Evolutionary conservation across 2,797 vertebrate species (phyloP).

Genomic region (Hybognathus amarus): DNA sequence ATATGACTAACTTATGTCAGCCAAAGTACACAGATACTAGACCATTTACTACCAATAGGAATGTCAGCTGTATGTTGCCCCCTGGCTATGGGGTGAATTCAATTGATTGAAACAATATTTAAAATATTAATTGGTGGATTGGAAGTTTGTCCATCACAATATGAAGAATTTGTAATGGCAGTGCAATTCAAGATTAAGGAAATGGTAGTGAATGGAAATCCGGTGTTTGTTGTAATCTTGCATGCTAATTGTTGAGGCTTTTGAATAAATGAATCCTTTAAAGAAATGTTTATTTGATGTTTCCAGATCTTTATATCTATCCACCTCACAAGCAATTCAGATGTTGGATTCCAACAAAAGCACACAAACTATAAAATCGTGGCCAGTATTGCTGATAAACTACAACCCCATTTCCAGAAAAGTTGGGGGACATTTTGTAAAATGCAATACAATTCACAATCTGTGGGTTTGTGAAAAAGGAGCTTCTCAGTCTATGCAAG

Average conservation of each 20-base stretch:
- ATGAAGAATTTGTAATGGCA: background rate
- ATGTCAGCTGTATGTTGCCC: background rate
- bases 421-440: too few relatives aligned
- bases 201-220: background rate
- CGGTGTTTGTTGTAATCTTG: constrained; percentile 13
- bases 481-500: too few relatives aligned
- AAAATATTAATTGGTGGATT: background rate
- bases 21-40: background rate
- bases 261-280: background rate
- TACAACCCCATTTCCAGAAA: too few relatives aligned
- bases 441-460: too few relatives aligned
- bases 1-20: constrained; percentile 12
- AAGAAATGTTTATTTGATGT: background rate
- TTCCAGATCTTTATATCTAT: background rate
- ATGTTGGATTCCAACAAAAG: background rate
- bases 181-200: background rate
- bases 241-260: background rate
- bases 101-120: background rate
- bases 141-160: background rate
- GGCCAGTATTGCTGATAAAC: background rate
- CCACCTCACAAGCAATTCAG: too few relatives aligned
- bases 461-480: too few relatives aligned
- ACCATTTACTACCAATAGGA: background rate
- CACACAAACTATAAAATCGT: background rate
- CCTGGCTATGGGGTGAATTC: background rate